Conservation (phyloP, 2,797 vertebrate species). For the Sus cebifrons region DNA sequence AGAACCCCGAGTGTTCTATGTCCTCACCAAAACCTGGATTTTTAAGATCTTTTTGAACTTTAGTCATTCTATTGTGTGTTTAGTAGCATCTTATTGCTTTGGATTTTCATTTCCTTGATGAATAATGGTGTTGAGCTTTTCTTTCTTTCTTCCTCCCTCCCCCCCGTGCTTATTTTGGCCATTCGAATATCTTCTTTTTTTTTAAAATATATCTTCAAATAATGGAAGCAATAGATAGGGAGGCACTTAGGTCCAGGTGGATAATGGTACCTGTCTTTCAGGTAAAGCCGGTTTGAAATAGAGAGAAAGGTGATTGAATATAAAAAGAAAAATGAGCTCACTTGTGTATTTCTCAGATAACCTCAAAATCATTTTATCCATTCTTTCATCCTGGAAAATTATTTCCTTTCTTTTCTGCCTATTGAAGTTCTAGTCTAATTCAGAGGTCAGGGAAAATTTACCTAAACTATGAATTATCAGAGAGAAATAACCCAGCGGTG, state of each 20-base stretch:
- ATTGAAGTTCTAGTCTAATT: neutral
- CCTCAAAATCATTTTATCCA: neutral
- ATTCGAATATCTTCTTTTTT: neutral
- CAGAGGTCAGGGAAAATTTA: neutral
- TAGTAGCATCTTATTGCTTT: neutral
- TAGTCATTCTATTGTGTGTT: neutral
- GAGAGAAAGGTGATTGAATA: neutral
- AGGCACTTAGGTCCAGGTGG: neutral
- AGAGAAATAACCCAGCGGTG: neutral
- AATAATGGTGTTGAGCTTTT: neutral
- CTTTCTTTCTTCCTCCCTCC: neutral
- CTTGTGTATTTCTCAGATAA: neutral
- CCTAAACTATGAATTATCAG: neutral
- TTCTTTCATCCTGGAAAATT: neutral
- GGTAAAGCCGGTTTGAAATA: neutral
- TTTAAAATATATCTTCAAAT: neutral
- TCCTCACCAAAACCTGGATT: neutral
- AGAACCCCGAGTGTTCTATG: neutral
- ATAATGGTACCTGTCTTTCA: neutral
- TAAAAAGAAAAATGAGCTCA: neutral
- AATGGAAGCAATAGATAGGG: neutral
- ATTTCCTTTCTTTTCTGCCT: neutral
- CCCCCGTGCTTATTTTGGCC: neutral
- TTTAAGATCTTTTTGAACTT: neutral
- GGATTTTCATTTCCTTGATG: neutral